A percentile compares a stretch with the other conserved stretches of the same genome.
Conservation (phyloP, 2,113 vertebrate species). For the Trinectes maculatus region DNA sequence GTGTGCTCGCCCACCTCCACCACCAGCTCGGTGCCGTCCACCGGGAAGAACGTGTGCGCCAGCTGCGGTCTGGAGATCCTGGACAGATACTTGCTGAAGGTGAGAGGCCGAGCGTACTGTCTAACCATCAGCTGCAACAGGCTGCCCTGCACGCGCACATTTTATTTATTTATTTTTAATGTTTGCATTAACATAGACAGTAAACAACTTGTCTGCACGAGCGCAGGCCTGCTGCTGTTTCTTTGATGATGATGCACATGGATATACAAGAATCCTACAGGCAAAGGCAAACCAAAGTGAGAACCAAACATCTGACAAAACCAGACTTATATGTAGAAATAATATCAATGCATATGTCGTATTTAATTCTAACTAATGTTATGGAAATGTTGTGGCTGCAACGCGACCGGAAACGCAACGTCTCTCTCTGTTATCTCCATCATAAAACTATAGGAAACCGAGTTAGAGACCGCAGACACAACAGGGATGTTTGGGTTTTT, state of each 20-base stretch:
- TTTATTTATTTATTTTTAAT: slow-evolving; percentile 7
- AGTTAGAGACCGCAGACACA: slow-evolving; percentile 36
- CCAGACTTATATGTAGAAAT: too few species aligned
- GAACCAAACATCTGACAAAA: too few species aligned
- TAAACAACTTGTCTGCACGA: neutral
- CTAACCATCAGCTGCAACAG: neutral
- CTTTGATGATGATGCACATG: too few species aligned
- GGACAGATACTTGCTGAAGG: slow-evolving; percentile 97
- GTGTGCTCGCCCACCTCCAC: slow-evolving; percentile 92
- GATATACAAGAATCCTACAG: too few species aligned
- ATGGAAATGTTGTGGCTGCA: too few species aligned
- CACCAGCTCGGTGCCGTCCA: slow-evolving; percentile 88
- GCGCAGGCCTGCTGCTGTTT: neutral
- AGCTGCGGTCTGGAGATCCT: slow-evolving; percentile 97
- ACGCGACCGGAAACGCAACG: too few species aligned
- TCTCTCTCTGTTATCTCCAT: slow-evolving; percentile 11
- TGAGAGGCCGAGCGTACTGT: slow-evolving; percentile 64
- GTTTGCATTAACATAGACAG: neutral
- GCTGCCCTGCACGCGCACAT: neutral
- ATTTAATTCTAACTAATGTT: too few species aligned
- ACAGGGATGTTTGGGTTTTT: slow-evolving; percentile 44
- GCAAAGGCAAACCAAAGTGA: too few species aligned
- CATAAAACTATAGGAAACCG: neutral
- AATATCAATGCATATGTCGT: too few species aligned
- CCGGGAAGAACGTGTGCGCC: slow-evolving; percentile 94